phyloP scores from a whole-genome alignment of 2,797 vertebrate species.

The Pagetopsis macropterus region DNA sequence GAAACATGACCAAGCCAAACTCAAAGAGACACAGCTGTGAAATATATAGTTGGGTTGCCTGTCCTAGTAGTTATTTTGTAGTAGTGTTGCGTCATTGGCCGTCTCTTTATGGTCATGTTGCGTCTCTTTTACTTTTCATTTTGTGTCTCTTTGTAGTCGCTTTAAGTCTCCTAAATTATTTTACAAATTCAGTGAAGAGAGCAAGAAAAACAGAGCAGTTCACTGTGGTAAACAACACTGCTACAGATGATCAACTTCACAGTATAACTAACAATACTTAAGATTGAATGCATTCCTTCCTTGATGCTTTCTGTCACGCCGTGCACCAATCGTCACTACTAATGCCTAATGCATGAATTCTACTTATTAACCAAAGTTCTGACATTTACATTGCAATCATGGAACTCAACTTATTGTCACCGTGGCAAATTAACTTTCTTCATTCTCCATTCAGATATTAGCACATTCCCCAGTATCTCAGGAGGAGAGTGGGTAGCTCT shows the following conservation, averaged over 20 bases:
- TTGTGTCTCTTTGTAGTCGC: background rate
- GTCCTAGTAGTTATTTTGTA: background rate
- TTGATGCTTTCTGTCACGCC: background rate
- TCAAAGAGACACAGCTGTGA: background rate
- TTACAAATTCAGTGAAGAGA: no score
- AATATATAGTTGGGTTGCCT: background rate
- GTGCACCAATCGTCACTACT: conserved; percentile 4
- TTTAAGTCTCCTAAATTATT: no score
- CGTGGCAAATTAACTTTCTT: conserved; percentile 37
- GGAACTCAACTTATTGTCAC: conserved; percentile 23
- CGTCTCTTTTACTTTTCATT: background rate
- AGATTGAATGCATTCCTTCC: background rate
- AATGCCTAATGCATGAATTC: conserved; percentile 10
- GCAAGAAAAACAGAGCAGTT: conserved; percentile 6
- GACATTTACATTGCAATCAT: conserved; percentile 12
- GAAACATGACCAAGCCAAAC: background rate
- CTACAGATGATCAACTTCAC: conserved; percentile 7
- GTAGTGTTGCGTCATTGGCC: no score
- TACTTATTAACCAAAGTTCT: conserved; percentile 14
- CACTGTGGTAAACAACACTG: conserved; percentile 16
- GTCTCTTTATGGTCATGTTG: background rate
- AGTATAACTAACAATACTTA: conserved; percentile 12
- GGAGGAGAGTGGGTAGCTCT: conserved; percentile 16
- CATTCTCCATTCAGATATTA: conserved; percentile 44
- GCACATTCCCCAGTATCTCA: conserved; percentile 43